Evolutionary conservation across 2,797 vertebrate species (phyloP), one percentile per base, ranked within the genome.

Genomic region (Pseudomugil tenellus): DNA sequence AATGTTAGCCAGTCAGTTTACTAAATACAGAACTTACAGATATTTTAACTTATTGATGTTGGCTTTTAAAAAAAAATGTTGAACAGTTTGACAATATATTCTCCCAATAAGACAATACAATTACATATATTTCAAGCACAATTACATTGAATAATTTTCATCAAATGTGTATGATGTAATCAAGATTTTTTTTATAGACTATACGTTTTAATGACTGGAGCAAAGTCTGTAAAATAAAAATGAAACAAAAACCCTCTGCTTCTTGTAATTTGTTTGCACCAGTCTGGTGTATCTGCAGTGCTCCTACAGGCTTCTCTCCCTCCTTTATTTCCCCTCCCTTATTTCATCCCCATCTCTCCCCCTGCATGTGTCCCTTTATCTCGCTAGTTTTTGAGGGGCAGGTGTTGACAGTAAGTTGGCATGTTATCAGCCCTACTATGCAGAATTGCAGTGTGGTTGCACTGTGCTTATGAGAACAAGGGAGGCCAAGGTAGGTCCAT

Each of bases 341-440:
- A 48, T 41, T 71, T 57, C 28, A 65, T 81, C 58, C 67, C 56
- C 34, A 46, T 77, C 75, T 54, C 70, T 83, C 62, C 73, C 73
- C 51, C 67, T 86, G 77, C 70, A 81, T 82, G 72, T 77, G 67
- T 89, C 83, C 74, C 81, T 85, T 81, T 71, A 90, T 90, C 83
- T 81, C 82, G 77, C 64, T 76, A 81, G 79, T 60, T 72, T 85
- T 86, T 87, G 84, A 88, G 77, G 73, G 81, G 79, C 84, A 88
- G 88, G 88, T 90, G 92, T 87, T 93, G 93, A 94, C 92, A 92
- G 91, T 46, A 37, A 84, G 63, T 91, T 93, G 93, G 92, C 87
- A 72, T 80, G 67, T 74, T 76, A 80, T 90, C 88, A 89, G 80
- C 85, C 81, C 86, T 81, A 70, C 86, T 80, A 82, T 84, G 84